These are phyloP conservation scores for Catharus ustulatus DNA, from an alignment of 2,797 vertebrate species.

Conservation along the genomic window DNA sequence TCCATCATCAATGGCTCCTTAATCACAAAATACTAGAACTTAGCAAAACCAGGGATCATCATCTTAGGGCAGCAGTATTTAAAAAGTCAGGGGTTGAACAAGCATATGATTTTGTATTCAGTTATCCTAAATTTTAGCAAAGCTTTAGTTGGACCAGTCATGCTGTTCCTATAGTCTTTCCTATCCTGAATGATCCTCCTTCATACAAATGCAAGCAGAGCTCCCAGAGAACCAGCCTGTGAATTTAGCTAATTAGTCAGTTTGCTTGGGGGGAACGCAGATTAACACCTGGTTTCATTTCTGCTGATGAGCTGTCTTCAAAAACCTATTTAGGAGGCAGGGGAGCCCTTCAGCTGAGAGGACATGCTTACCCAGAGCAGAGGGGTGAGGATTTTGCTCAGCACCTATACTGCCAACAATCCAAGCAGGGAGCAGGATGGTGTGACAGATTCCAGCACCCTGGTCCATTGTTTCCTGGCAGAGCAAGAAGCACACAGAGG, in stretches of 20 bases:
- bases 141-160: not conserved
- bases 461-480: not conserved
- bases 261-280: not conserved
- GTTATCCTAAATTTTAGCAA: not conserved
- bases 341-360: not conserved
- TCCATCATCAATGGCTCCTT: not conserved
- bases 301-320: conserved; percentile 12
- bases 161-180: not conserved
- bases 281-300: conserved; percentile 31
- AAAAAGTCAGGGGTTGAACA: not conserved
- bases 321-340: not conserved
- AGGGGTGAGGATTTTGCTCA: not conserved
- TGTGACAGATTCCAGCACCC: not conserved
- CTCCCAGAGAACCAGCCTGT: not conserved
- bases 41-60: not conserved
- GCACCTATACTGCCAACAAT: rapidly evolving
- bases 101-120: not conserved
- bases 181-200: not conserved
- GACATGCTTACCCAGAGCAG: rapidly evolving
- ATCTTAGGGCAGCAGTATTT: not conserved
- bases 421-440: not conserved
- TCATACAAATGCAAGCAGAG: not conserved
- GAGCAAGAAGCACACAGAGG: not conserved
- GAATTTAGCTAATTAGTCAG: conserved; percentile 16
- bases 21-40: not conserved